These are phyloP conservation scores for Epizoanthus stellaris DNA, from an alignment of 92 coral and sea anemone genomes.

Conservation along the genomic window DNA sequence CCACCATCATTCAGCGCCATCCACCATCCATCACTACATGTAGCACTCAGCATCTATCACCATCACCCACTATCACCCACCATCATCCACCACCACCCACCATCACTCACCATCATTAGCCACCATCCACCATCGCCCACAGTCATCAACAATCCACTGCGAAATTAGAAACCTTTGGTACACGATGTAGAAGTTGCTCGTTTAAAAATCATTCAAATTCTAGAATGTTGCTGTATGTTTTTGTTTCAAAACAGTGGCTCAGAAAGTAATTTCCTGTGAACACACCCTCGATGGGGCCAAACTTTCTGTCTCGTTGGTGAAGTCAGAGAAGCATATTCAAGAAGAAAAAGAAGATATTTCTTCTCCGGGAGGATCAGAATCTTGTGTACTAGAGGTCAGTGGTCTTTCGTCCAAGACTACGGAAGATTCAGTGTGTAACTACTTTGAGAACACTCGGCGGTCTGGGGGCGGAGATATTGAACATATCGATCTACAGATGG, in stretches of 20 bases:
- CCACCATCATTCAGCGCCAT: too few relatives aligned
- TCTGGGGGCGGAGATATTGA: slow-evolving; percentile 87
- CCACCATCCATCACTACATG: too few relatives aligned
- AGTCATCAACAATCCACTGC: too few relatives aligned
- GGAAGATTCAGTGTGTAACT: slow-evolving; percentile 64
- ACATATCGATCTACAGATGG: slow-evolving; percentile 41
- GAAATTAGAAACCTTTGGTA: too few relatives aligned
- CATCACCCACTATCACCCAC: too few relatives aligned
- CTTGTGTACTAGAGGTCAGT: slow-evolving; percentile 50
- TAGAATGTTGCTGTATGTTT: background rate
- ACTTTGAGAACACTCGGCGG: slow-evolving; percentile 82
- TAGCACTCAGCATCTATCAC: too few relatives aligned
- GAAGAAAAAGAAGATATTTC: background rate
- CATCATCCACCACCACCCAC: too few relatives aligned
- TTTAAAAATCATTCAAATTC: too few relatives aligned
- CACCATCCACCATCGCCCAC: too few relatives aligned
- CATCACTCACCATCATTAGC: too few relatives aligned
- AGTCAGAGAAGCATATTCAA: background rate
- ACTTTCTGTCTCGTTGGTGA: background rate
- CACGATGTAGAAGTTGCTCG: too few relatives aligned
- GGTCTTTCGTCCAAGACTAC: slow-evolving; percentile 66
- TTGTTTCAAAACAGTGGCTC: background rate
- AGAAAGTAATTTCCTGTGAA: background rate
- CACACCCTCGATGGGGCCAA: slow-evolving; percentile 14
- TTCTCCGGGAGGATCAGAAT: background rate